Evolutionary conservation across 2,113 vertebrate genomes (phyloP).

Genomic region (Riparia riparia): DNA sequence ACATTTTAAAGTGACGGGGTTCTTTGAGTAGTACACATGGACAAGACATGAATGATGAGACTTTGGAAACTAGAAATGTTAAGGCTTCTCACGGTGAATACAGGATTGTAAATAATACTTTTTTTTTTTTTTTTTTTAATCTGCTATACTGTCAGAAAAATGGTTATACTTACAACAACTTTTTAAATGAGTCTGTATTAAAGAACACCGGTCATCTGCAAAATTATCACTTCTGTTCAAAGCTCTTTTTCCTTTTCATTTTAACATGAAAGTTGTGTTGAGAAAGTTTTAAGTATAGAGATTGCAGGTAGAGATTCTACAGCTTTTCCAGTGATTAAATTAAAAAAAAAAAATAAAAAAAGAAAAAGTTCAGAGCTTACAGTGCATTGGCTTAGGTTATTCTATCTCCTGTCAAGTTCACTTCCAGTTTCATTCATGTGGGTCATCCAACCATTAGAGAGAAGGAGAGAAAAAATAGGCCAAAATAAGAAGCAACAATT

Average conservation of each 20-base stretch:
- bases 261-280: not conserved
- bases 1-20: not conserved
- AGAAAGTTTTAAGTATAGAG: not conserved
- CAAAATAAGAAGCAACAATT: not conserved
- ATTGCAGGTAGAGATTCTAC: not conserved
- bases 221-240: not conserved
- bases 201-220: not conserved
- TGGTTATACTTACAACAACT: not conserved
- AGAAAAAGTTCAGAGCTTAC: not conserved
- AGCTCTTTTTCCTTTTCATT: not conserved
- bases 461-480: not conserved
- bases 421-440: not conserved
- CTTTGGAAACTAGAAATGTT: not conserved
- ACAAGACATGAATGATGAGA: not conserved
- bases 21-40: not conserved
- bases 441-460: not conserved
- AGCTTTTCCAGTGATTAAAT: fast-evolving
- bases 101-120: not conserved
- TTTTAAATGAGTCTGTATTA: not conserved
- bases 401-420: not conserved
- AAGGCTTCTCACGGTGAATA: not conserved
- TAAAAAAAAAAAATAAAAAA: fast-evolving
- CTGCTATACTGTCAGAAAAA: not conserved
- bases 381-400: not conserved
- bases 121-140: not conserved